A percentile compares a stretch with the other conserved stretches of the same genome.
These are phyloP conservation scores for Oxycera nigricornis DNA, from an alignment of 2,888 invertebrate genomes.

Conservation along the genomic window DNA sequence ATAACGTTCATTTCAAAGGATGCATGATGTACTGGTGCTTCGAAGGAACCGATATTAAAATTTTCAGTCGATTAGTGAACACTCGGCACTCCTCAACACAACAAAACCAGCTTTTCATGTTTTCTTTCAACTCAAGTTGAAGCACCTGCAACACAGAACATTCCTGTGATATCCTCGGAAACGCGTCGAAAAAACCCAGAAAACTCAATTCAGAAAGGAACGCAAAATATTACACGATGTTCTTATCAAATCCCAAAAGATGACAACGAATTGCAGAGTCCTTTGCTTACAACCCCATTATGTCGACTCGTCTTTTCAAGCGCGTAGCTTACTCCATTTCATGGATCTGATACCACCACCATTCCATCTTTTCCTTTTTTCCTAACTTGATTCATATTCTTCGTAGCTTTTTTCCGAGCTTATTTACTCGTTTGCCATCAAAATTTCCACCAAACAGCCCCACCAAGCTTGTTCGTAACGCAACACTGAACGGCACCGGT, in stretches of 20 bases:
- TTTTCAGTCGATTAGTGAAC: too few species aligned
- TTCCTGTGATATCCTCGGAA: neutral
- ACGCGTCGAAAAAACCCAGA: neutral
- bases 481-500: neutral
- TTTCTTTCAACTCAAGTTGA: neutral
- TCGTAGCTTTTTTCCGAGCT: neutral
- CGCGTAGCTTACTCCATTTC: constrained; percentile 8
- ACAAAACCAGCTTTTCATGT: too few species aligned
- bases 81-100: too few species aligned
- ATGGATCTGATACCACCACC: neutral
- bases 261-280: neutral
- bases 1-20: too few species aligned
- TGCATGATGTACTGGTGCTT: too few species aligned
- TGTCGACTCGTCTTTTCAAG: neutral
- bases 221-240: neutral
- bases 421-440: neutral
- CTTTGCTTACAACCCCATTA: constrained; percentile 6
- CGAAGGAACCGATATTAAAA: too few species aligned
- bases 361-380: neutral
- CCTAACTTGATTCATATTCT: neutral
- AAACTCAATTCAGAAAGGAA: neutral
- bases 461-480: neutral
- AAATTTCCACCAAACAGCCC: too few species aligned
- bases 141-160: neutral
- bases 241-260: neutral